These are phyloP conservation scores for Hyles vespertilio DNA, from an alignment of 1,140 invertebrate species.

Conservation along the genomic window DNA sequence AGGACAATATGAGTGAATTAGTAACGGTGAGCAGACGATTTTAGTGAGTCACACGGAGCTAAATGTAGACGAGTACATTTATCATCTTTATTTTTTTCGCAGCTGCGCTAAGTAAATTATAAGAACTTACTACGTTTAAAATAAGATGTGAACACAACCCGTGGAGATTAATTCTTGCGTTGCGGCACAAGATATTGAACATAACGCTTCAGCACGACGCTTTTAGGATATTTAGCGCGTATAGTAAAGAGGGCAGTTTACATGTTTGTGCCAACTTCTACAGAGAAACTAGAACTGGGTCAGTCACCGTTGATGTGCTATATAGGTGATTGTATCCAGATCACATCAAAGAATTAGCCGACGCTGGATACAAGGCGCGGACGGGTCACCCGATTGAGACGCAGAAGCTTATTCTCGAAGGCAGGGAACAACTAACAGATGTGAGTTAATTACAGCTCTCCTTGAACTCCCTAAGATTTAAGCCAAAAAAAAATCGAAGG, in stretches of 20 bases:
- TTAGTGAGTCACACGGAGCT: slow-evolving; percentile 35
- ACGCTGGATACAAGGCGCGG: slow-evolving; percentile 36
- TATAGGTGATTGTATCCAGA: slow-evolving; percentile 65
- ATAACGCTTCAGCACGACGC: slow-evolving; percentile 14
- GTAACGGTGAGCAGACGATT: slow-evolving; percentile 33
- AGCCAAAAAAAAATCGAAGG: slow-evolving; percentile 1
- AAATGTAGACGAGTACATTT: slow-evolving; percentile 20
- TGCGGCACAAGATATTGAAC: slow-evolving; percentile 8
- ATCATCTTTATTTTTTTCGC: slow-evolving; percentile 22
- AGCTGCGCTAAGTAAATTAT: slow-evolving; percentile 16
- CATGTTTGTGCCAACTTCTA: slow-evolving; percentile 70
- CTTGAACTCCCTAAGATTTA: slow-evolving; percentile 4
- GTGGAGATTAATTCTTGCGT: slow-evolving; percentile 2
- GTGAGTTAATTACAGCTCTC: slow-evolving; percentile 1
- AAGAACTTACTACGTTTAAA: slow-evolving; percentile 12
- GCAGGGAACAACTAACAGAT: slow-evolving; percentile 1
- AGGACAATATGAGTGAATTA: slow-evolving; percentile 54
- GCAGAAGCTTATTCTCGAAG: slow-evolving; percentile 1
- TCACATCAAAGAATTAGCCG: slow-evolving; percentile 58
- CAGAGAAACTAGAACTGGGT: slow-evolving; percentile 60
- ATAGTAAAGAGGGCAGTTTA: slow-evolving; percentile 73
- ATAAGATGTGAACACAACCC: slow-evolving; percentile 7
- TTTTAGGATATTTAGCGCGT: slow-evolving; percentile 43
- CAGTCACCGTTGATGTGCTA: slow-evolving; percentile 59
- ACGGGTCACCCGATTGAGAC: slow-evolving; percentile 22